Evolutionary conservation across 1,140 invertebrate genomes (phyloP), one percentile per base, ranked within the genome.

Genomic region (Drosophila paulistorum): DNA sequence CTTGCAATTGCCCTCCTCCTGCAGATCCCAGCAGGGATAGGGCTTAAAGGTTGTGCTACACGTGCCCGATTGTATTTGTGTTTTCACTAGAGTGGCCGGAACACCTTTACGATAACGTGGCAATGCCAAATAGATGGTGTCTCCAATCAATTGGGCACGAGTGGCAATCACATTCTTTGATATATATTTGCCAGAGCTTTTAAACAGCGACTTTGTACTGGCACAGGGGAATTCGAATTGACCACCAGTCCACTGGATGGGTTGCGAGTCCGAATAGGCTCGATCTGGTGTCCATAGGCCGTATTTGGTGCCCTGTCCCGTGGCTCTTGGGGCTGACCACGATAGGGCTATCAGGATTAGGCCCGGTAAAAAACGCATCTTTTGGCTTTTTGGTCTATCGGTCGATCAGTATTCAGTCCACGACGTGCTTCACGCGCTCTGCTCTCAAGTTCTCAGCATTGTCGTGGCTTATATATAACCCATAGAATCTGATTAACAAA

Each of bases 161-260:
- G 94, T 95, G 0, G 94, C 94, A 41, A 95, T 94, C 11, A 94
- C 89, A 75, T 95, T 94, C 71, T 94, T 94, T 39, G 92, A 79
- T 23, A 94, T 93, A 67, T 93, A 95, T 45, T 93, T 92, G 1
- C 94, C 93, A 0, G 93, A 93, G 41, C 90, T 92, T 61, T 92
- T 93, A 86, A 92, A 94, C 1, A 94, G 90, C 20, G 92, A 92
- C 68, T 93, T 93, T 14, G 93, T 94, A 17, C 92, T 91, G 13
- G 91, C 69, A 65, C 93, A 94, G 3, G 94, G 94, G 82, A 93
- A 95, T n/a, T 94, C 93, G 63, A 94, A 94, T 39, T 84, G 81
- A 3, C 92, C 93, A 13, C 93, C 93, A 9, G 92, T 92, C 93
- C 93, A 93, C 65, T 92, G 83, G 0, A 93, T 60, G 35, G 89